Conservation (phyloP, 2,113 vertebrate species). For the Spea bombifrons region DNA sequence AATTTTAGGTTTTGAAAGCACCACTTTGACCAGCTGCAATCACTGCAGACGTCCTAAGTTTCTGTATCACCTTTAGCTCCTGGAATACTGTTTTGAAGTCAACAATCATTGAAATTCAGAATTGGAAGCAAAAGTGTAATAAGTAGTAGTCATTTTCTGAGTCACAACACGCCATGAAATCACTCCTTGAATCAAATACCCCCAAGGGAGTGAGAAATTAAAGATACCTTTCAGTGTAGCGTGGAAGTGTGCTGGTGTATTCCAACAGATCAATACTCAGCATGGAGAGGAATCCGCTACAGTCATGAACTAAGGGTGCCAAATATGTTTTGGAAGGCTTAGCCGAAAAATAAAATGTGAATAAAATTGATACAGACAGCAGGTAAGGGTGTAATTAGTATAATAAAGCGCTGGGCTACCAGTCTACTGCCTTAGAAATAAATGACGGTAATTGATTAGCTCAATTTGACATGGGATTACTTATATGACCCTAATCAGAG, state of each 20-base stretch:
- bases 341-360: slow-evolving; percentile 5
- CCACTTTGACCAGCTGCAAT: neutral
- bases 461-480: slow-evolving; percentile 32
- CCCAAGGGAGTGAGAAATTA: slow-evolving; percentile 45
- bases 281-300: slow-evolving; percentile 36
- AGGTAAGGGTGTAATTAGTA: slow-evolving; percentile 21
- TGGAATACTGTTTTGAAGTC: slow-evolving; percentile 14
- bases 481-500: slow-evolving; percentile 36
- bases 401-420: slow-evolving; percentile 24
- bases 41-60: neutral
- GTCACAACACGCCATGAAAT: slow-evolving; percentile 46
- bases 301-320: neutral
- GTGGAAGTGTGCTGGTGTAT: slow-evolving; percentile 31
- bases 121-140: slow-evolving; percentile 38
- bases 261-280: slow-evolving; percentile 30
- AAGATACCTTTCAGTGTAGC: slow-evolving; percentile 42
- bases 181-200: slow-evolving; percentile 52
- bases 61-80: slow-evolving; percentile 15
- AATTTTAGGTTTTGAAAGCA: neutral
- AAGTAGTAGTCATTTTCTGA: slow-evolving; percentile 43
- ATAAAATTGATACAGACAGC: neutral
- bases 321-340: slow-evolving; percentile 17
- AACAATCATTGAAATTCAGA: slow-evolving; percentile 42
- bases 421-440: slow-evolving; percentile 22
- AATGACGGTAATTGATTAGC: slow-evolving; percentile 37